Evolutionary conservation across 2,888 invertebrate species (phyloP), one percentile per base, ranked within the genome.

Genomic region (Ganaspis brasiliensis): DNA sequence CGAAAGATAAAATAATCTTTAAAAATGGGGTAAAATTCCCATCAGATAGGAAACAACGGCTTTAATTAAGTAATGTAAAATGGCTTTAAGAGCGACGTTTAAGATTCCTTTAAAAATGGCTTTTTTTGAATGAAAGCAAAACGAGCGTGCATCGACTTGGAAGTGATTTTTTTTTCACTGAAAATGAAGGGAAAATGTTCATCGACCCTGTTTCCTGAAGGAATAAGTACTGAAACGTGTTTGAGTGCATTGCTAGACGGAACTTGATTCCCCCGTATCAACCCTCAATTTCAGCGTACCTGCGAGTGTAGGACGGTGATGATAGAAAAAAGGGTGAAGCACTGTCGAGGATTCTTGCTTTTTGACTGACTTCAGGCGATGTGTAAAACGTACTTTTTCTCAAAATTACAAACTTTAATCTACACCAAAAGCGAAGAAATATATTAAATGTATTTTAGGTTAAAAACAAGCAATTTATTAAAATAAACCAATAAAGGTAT

Each of bases 201-300:
- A 74, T 78, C 75, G 75, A 80, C 75, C 79, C 72, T 77, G 72
- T 79, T 78, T 55, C 56, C 57, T 63, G 52, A 56, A 72, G 61
- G 61, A 81, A 72, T 78, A 82, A 87, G 86, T 82, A 81, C 78
- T 74, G 71, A 79, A 84, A 87, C 87, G 87, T 86, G 87, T 83
- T 82, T 79, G 85, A 87, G 87, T 83, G 79, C 85, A 80, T 75
- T 70, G 67, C 52, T 49, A 73, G 75, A 76, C 63, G 40, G 21
- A 52, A 75, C 78, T 56, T 67, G 24, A 72, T 73, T 72, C 74
- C 56, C 78, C 74, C 56, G 24, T 75, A 79, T 79, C 73, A 79
- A 81, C 74, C 76, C 73, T 37, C 72, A 61, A 78, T 79, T 73
- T 73, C 57, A 40, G 19, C 16, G 31, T 49, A 55, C 35, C 10